phyloP scores from a whole-genome alignment of 2,888 invertebrate species.

The Drosophila limbata region DNA sequence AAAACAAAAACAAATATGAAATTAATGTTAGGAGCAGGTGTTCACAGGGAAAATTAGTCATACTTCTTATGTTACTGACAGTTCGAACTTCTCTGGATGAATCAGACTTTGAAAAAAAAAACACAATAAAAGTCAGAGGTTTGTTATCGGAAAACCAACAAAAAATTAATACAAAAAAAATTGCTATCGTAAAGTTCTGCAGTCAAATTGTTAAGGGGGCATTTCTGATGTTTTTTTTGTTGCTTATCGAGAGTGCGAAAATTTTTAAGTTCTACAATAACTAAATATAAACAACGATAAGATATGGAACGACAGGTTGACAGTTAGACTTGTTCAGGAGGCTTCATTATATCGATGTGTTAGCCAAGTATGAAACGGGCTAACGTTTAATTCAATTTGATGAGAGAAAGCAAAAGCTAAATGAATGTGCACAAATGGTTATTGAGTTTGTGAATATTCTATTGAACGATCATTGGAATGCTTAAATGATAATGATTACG shows the following conservation, averaged over 20 bases:
- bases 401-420: constrained; percentile 46
- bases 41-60: constrained; percentile 33
- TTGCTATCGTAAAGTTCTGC: constrained; percentile 24
- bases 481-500: background rate
- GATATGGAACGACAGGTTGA: constrained; percentile 50
- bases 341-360: constrained; percentile 29
- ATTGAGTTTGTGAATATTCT: constrained; percentile 19
- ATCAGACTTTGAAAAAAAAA: constrained; percentile 25
- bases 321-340: constrained; percentile 2
- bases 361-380: constrained; percentile 33
- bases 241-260: constrained; percentile 60
- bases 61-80: constrained; percentile 29
- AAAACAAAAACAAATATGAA: constrained; percentile 14
- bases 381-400: constrained; percentile 11
- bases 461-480: constrained; percentile 12
- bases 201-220: constrained; percentile 25
- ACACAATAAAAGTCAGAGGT: background rate
- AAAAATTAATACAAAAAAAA: background rate
- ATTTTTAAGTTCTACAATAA: constrained; percentile 49
- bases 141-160: constrained; percentile 36
- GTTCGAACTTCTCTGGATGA: constrained; percentile 25
- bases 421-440: constrained; percentile 20
- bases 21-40: constrained; percentile 16
- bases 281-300: constrained; percentile 50
- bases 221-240: constrained; percentile 14